phyloP scores from a whole-genome alignment of 2,797 vertebrate genomes.

The Vultur gryphus region DNA sequence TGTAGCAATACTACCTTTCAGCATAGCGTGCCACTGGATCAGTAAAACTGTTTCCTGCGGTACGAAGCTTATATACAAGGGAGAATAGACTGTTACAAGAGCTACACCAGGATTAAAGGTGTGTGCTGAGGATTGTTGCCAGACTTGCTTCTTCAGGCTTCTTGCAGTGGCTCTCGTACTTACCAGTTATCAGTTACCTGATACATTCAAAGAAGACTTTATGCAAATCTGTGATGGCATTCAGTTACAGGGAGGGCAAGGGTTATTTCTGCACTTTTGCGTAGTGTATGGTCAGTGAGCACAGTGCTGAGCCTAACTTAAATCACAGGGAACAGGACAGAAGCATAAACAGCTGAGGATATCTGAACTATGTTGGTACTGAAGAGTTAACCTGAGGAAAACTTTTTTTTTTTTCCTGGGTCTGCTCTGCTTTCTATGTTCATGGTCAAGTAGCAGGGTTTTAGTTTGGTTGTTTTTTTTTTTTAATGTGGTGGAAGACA shows the following conservation, averaged over 20 bases:
- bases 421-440: background rate
- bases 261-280: background rate
- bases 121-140: background rate
- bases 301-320: background rate
- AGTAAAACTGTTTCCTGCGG: background rate
- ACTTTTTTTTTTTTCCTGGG: fast-evolving
- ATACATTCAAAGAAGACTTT: background rate
- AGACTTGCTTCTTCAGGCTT: background rate
- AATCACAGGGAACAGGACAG: background rate
- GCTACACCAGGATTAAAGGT: background rate
- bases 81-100: background rate
- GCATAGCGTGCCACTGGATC: background rate
- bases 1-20: background rate
- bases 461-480: background rate
- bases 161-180: background rate
- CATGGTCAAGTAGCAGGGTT: background rate
- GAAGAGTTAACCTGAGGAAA: background rate
- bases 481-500: background rate
- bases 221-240: background rate
- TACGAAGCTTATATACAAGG: fast-evolving
- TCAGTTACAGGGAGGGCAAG: background rate
- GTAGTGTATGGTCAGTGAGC: background rate
- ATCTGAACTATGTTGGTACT: background rate
- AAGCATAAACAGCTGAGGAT: background rate
- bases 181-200: fast-evolving